These are phyloP conservation scores for Rhagium mordax DNA, from an alignment of 2,888 invertebrate species.

Conservation along the genomic window DNA sequence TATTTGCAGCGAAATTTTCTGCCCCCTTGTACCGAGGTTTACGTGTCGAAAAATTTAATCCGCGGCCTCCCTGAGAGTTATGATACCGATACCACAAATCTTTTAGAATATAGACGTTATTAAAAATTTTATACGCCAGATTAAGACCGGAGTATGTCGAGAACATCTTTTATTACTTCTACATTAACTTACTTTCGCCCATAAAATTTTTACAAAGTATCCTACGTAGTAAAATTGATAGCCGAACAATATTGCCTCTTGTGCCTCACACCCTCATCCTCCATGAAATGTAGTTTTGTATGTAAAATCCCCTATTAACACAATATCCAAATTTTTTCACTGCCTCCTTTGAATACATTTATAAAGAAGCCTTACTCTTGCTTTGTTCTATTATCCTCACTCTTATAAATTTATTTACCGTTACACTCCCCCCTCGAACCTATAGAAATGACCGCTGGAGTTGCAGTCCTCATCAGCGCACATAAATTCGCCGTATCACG, in stretches of 20 bases:
- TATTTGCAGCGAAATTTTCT: no score
- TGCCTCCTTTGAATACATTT: no score
- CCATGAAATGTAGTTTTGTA: no score
- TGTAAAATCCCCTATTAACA: no score
- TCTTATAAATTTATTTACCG: no score
- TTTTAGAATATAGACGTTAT: background rate
- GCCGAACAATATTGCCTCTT: no score
- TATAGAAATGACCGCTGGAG: background rate
- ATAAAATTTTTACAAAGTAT: background rate
- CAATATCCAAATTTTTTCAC: no score
- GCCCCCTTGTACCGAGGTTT: no score
- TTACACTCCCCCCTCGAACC: no score
- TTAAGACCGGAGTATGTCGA: background rate
- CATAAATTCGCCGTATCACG: slow-evolving; percentile 27
- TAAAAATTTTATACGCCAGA: background rate
- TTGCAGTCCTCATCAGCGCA: background rate
- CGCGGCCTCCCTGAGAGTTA: background rate
- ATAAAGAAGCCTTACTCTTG: no score
- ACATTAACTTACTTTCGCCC: background rate
- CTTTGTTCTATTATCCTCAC: no score
- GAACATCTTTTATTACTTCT: background rate
- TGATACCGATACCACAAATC: background rate
- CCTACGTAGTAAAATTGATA: background rate
- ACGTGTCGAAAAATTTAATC: background rate
- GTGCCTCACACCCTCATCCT: no score